These are phyloP conservation scores for Cerastoderma edule DNA, from an alignment of 2,888 invertebrate species.

Conservation along the genomic window DNA sequence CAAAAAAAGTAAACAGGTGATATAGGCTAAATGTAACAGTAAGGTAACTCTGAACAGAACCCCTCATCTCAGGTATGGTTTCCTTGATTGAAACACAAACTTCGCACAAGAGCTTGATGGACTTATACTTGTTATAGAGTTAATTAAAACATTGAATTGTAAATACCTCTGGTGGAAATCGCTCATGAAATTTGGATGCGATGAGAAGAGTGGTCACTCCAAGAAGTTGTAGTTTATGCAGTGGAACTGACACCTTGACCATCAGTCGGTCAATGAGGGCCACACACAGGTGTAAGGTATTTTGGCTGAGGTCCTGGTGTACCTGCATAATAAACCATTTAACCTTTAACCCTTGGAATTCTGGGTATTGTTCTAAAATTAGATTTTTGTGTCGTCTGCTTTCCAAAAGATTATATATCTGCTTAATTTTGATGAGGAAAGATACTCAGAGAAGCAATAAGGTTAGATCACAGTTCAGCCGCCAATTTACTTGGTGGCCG, in stretches of 20 bases:
- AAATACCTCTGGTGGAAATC: conserved; percentile 75
- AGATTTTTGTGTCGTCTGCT: not conserved
- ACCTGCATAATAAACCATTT: conserved; percentile 51
- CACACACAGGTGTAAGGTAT: conserved; percentile 72
- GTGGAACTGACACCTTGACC: conserved; percentile 47
- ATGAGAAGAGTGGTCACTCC: conserved; percentile 75
- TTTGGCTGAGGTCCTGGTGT: conserved; percentile 71
- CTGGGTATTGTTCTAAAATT: not conserved
- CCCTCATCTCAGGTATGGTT: too few relatives aligned
- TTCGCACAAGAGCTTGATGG: too few relatives aligned
- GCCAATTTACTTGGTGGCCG: too few relatives aligned
- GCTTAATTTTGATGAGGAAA: too few relatives aligned
- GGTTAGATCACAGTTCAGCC: too few relatives aligned
- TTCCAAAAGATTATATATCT: not conserved
- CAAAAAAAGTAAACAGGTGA: too few relatives aligned
- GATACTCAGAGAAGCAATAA: too few relatives aligned
- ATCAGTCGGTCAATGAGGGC: conserved; percentile 71
- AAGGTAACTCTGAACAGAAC: too few relatives aligned
- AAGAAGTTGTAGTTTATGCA: conserved; percentile 69
- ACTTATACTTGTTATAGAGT: too few relatives aligned
- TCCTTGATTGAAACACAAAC: too few relatives aligned
- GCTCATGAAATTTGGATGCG: conserved; percentile 74
- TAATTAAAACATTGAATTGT: too few relatives aligned
- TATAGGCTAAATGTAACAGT: too few relatives aligned
- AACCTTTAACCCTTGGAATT: not conserved